Evolutionary conservation across 2,113 vertebrate genomes (phyloP).

Genomic region (Oostethus manadensis): DNA sequence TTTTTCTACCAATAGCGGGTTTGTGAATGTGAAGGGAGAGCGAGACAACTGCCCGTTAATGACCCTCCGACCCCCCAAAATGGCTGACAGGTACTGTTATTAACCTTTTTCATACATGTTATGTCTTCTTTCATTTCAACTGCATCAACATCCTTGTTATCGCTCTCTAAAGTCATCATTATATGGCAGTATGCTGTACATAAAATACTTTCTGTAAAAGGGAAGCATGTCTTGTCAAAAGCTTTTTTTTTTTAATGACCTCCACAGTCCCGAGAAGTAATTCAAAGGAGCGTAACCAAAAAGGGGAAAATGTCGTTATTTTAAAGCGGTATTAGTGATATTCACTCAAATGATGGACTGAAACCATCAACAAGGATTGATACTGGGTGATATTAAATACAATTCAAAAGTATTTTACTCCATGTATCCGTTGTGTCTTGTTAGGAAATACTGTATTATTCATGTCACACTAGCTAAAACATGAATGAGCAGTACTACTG

Average conservation of each 20-base stretch:
- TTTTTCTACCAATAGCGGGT: slow-evolving; percentile 70
- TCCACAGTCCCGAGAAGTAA: not conserved
- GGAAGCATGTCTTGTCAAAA: slow-evolving; percentile 65
- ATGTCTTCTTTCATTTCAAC: slow-evolving; percentile 65
- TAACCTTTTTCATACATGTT: slow-evolving; percentile 59
- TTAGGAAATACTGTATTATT: slow-evolving; percentile 61
- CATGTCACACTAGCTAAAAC: slow-evolving; percentile 54
- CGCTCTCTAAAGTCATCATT: slow-evolving; percentile 60
- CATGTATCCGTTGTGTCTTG: slow-evolving; percentile 66
- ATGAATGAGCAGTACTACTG: slow-evolving; percentile 61
- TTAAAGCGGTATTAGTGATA: not conserved
- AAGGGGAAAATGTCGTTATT: not conserved
- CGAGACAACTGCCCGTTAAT: slow-evolving; percentile 29
- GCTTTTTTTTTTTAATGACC: not conserved
- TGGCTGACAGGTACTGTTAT: slow-evolving; percentile 74
- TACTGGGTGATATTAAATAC: not conserved
- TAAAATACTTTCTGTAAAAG: slow-evolving; percentile 69
- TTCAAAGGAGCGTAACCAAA: not conserved
- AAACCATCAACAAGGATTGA: not conserved
- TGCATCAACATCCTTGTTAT: slow-evolving; percentile 67
- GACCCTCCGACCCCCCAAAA: slow-evolving; percentile 34
- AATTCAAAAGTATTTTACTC: slow-evolving; percentile 58
- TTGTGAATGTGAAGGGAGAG: slow-evolving; percentile 57
- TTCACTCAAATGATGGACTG: not conserved
- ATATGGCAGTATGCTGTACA: slow-evolving; percentile 68